Evolutionary conservation across 1,140 invertebrate species (phyloP), one percentile per base, ranked within the genome.

Genomic region (Palaemon carinicauda): DNA sequence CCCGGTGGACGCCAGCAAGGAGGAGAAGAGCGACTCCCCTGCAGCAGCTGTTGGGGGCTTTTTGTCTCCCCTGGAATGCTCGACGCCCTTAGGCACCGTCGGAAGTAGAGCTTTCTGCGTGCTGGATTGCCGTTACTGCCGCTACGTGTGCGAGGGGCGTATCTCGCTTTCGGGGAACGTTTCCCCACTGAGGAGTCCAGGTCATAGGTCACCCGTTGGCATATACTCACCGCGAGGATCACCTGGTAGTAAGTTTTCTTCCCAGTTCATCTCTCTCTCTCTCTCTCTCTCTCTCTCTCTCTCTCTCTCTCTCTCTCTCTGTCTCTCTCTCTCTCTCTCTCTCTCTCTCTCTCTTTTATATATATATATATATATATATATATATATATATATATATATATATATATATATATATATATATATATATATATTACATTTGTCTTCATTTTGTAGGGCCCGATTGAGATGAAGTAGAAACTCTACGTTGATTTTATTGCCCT

Each of bases 61-160:
- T 71, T 74, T 81, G 17, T 87, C 85, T n/a, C 85, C 85, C 1
- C 79, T 81, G 27, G 85, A 87, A 53, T 87, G 85, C 71, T 75
- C 79, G 9, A 80, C 73, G 51, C 79, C 85, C 53, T 60, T 86
- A 12, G 73, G 79, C 21, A 51, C 84, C 65, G 19, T 33, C 2
- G 77, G 77, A 9, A 41, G 41, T n/a, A 33, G 84, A 3, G 21
- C 71, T 33, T 77, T 50, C n/a, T 87, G 85, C 52, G 85, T 87
- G 24, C 53, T 87, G n/a, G 85, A 87, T 73, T 87, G 85, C n/a
- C 85, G 85, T 21, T 87, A 81, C 52, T 87, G 85, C 29, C 85
- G 85, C 9, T 87, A 81, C 53, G 85, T 87, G 51, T 60, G 85
- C 56, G 85, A 87, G 74, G 85, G 85, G 29, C 85, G 85, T 17